These are phyloP conservation scores for Andrena camellia DNA, from an alignment of 2,888 invertebrate species.

Conservation along the genomic window DNA sequence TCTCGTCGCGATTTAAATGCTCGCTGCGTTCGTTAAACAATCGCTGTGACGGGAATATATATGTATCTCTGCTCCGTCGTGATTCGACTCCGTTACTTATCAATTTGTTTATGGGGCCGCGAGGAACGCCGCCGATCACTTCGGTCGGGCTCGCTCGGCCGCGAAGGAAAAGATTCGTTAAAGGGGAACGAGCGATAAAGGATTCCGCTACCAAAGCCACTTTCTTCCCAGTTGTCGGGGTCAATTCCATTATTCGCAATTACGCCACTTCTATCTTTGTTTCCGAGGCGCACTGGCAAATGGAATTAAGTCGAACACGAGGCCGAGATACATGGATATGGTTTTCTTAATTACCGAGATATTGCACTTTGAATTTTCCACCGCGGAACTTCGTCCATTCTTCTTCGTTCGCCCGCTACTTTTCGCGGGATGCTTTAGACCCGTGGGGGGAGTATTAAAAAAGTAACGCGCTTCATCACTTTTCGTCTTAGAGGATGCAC, in stretches of 20 bases:
- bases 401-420: slow-evolving; percentile 4
- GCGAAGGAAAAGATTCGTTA: background rate
- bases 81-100: slow-evolving; percentile 27
- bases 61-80: background rate
- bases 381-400: background rate
- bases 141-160: background rate
- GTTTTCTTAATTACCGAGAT: slow-evolving; percentile 4
- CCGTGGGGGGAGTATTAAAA: background rate
- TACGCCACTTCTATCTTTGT: background rate
- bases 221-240: too few species aligned
- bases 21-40: slow-evolving; percentile 8
- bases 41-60: background rate
- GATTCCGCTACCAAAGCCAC: too few species aligned
- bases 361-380: background rate
- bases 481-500: background rate
- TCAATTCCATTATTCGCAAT: background rate
- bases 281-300: background rate
- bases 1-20: slow-evolving; percentile 19
- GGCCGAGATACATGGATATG: background rate
- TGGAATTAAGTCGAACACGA: background rate
- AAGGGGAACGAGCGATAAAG: too few species aligned
- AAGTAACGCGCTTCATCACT: background rate
- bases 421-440: background rate
- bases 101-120: slow-evolving; percentile 28
- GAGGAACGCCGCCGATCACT: slow-evolving; percentile 11